A percentile compares a stretch with the other conserved stretches of the same genome.
phyloP scores from a whole-genome alignment of 2,888 invertebrate genomes.

The Macropis europaea region DNA sequence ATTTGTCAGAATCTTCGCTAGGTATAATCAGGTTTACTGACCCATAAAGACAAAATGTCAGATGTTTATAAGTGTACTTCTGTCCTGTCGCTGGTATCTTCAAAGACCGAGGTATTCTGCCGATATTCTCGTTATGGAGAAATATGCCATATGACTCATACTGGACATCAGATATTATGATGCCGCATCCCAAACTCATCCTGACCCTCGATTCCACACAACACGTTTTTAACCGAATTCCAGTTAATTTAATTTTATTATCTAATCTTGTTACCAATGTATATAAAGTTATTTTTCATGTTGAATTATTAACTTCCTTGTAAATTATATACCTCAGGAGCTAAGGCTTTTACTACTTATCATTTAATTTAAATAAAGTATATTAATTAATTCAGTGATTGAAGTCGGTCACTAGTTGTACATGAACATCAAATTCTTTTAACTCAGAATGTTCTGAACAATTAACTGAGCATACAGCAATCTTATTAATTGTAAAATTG shows the following conservation, averaged over 20 bases:
- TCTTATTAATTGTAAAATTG: not conserved
- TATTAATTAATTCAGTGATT: not conserved
- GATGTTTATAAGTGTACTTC: no score
- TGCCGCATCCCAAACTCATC: no score
- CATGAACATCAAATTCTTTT: not conserved
- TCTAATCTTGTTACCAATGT: constrained; percentile 16
- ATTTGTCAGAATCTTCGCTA: no score
- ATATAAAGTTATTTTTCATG: constrained; percentile 4
- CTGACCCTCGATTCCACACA: no score
- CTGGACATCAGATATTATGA: no score
- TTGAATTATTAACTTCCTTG: not conserved
- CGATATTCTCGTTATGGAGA: no score
- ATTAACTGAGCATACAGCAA: not conserved
- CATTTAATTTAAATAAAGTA: constrained; percentile 6
- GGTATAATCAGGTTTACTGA: no score
- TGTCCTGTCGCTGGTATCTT: no score
- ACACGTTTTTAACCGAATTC: no score
- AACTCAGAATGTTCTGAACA: not conserved
- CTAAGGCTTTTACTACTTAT: not conserved
- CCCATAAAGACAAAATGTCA: no score
- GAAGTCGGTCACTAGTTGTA: not conserved
- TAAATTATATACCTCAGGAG: not conserved
- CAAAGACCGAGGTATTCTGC: no score
- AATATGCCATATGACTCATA: no score
- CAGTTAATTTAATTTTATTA: constrained; percentile 16